Evolutionary conservation across 2,888 invertebrate genomes (phyloP), one percentile per base, ranked within the genome.

Genomic region (Andrena camellia): DNA sequence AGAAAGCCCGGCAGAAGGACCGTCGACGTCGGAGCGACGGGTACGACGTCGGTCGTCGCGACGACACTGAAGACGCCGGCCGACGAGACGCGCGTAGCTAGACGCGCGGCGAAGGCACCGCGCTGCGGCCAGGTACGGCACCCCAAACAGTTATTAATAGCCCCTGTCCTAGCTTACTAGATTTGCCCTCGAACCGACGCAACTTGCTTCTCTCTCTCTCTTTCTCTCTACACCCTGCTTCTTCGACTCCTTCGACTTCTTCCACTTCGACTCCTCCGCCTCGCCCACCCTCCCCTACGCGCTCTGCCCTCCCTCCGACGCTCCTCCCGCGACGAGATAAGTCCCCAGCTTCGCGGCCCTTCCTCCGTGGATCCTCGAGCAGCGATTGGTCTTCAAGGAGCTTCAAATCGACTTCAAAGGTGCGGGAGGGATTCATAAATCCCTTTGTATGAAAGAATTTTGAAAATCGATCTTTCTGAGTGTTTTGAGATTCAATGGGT

Each of bases 61-160:
- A 93, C 93, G 93, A 93, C 93, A 94, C 93, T 93, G 94, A 93
- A 93, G 93, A 91, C 92, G 93, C 92, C 92, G 92, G 93, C 90
- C 92, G 91, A 90, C 90, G 90, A 86, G 89, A 88, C 91, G 91
- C 90, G 92, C 91, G 90, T 90, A 90, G 91, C 90, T 90, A 90
- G 89, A 91, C 89, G 92, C 90, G 89, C 87, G 90, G 81, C 85
- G 86, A 78, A 84, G 85, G 88, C 89, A 89, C 86, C 87, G 87
- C 88, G 87, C 91, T 89, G 87, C 91, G 91, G 92, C 93, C 94
- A 93, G 93, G 93, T 94, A 94, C 92, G 93, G 92, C 93, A 93
- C 93, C 93, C 93, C 92, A 93, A 93, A 92, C 92, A 88, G 91
- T 92, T 94, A 94, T 94, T 93, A 93, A 93, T 94, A 93, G 94